Evolutionary conservation across 2,888 invertebrate genomes (phyloP), one percentile per base, ranked within the genome.

Genomic region (Nezara viridula): DNA sequence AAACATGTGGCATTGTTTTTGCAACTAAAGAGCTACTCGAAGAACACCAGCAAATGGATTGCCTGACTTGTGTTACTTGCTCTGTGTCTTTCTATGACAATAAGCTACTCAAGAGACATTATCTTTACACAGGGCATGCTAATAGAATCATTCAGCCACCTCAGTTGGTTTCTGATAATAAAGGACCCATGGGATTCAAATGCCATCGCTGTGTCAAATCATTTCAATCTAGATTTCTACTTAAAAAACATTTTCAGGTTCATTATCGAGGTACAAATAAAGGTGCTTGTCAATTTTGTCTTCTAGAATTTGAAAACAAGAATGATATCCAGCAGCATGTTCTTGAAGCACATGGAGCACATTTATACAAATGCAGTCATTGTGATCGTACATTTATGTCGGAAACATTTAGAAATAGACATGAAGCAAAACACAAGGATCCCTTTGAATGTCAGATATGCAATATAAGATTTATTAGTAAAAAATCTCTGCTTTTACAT

Each of bases 61-160:
- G 90, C 88, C 52, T 91, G 44, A 91, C 90, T 24, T 91, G 91
- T 88, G 86, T 90, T n/a, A 88, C 89, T 14, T 91, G 91, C 52
- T 85, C 86, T 27, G 87, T 91, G 3, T 88, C 89, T 10, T 91
- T 91, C 88, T 88, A 90, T 85, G 88, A 90, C 40, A 89, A 90
- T 50, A 90, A 89, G 32, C 85, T 91, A 37, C 60, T 91, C 32
- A 90, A 89, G 44, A 91, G 89, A 86, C 91, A 91, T 44, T 91
- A 91, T 73, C 85, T 88, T 27, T 91, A 89, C 50, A 91, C 91
- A 2, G 91, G 91, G 0, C 91, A 91, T 88, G 89, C 90, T 12
- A 88, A 73, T 37, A 89, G 50, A 37, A 7, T 86, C 16, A 40
- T 37, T 27, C 21, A 47, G 27, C 32, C 49, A 24, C 66, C 86